phyloP scores from a whole-genome alignment of 2,888 invertebrate genomes.

The Chrysotoxum bicinctum region DNA sequence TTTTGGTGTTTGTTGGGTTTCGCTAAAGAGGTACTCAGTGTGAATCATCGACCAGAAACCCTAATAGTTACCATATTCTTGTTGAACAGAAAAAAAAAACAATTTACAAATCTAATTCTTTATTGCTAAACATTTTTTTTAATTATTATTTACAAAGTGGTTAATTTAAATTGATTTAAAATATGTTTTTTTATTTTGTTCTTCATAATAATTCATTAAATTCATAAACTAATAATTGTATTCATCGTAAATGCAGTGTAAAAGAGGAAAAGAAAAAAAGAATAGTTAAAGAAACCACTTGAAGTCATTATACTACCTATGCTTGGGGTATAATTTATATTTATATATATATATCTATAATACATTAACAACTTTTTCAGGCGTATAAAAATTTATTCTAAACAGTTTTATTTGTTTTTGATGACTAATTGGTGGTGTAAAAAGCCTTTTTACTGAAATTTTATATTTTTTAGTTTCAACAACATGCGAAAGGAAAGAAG shows the following conservation, averaged over 20 bases:
- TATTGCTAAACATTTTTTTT: slow-evolving; percentile 18
- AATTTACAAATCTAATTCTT: slow-evolving; percentile 24
- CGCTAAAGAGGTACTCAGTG: too few relatives aligned
- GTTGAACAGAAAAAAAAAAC: neutral
- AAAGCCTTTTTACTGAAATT: slow-evolving; percentile 34
- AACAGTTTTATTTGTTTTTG: slow-evolving; percentile 21
- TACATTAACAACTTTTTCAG: slow-evolving; percentile 52
- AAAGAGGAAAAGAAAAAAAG: slow-evolving; percentile 41
- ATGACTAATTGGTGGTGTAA: slow-evolving; percentile 20
- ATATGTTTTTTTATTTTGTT: slow-evolving; percentile 6
- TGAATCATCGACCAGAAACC: neutral
- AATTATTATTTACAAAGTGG: slow-evolving; percentile 14
- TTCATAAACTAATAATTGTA: slow-evolving; percentile 37
- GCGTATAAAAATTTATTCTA: slow-evolving; percentile 47
- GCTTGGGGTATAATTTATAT: slow-evolving; percentile 38
- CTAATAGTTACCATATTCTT: neutral
- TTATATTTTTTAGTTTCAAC: slow-evolving; percentile 17
- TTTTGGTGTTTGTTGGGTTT: too few relatives aligned
- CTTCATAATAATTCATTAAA: slow-evolving; percentile 24
- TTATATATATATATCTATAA: slow-evolving; percentile 58
- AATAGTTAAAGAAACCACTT: slow-evolving; percentile 51
- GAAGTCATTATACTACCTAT: slow-evolving; percentile 61
- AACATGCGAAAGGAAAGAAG: slow-evolving; percentile 12
- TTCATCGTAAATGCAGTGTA: slow-evolving; percentile 60
- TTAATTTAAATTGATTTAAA: slow-evolving; percentile 17